A percentile compares a stretch with the other conserved stretches of the same genome.
phyloP scores from a whole-genome alignment of 64 coral and sea anemone genomes.

The Platygyra sinensis region DNA sequence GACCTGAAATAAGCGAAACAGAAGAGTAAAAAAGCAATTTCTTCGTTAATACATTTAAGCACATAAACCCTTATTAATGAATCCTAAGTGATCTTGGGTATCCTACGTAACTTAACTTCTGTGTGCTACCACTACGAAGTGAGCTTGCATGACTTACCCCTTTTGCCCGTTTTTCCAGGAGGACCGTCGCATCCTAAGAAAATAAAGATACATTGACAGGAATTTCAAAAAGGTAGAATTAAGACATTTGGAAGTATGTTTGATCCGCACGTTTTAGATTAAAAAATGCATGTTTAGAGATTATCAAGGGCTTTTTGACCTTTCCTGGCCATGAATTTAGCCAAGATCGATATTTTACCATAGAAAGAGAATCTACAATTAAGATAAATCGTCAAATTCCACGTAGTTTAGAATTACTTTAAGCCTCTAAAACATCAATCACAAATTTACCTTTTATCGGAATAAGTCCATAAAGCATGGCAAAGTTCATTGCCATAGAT shows the following conservation, averaged over 20 bases:
- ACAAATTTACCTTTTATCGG: slow-evolving; percentile 81
- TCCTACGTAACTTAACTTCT: no score
- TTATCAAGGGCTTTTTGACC: not conserved
- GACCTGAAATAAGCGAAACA: slow-evolving; percentile 49
- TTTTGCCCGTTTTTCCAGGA: slow-evolving; percentile 68
- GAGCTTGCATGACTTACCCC: slow-evolving; percentile 24
- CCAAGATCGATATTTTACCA: no score
- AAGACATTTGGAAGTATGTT: not conserved
- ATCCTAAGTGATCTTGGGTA: no score
- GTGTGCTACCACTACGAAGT: no score
- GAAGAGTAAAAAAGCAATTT: not conserved
- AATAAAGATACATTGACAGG: not conserved
- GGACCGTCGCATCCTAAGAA: slow-evolving; percentile 76
- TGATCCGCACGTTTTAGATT: not conserved
- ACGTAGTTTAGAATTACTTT: not conserved
- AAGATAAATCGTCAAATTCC: no score
- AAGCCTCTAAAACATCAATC: slow-evolving; percentile 5
- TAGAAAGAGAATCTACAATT: no score
- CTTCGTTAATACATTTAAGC: no score
- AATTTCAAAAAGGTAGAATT: not conserved
- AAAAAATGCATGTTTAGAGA: no score
- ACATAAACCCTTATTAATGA: no score
- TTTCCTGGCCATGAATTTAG: not conserved
- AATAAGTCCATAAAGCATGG: slow-evolving; percentile 76
- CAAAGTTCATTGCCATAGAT: slow-evolving; percentile 91